phyloP scores from a whole-genome alignment of 2,113 vertebrate genomes.

The Rana temporaria region DNA sequence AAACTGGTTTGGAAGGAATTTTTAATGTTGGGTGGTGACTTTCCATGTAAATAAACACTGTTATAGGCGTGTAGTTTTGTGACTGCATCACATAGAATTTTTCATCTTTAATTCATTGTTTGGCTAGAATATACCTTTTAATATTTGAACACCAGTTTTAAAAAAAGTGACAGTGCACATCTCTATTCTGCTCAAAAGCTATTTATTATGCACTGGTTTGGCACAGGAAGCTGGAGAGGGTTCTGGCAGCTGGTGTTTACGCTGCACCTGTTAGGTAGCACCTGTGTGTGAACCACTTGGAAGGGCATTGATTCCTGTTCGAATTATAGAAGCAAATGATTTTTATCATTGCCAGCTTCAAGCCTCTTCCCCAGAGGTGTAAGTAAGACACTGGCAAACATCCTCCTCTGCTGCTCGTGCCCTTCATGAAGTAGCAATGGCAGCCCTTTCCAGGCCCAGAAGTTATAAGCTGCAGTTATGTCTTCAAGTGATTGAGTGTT shows the following conservation, averaged over 20 bases:
- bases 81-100: no score
- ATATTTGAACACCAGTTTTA: neutral
- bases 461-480: neutral
- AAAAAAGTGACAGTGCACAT: neutral
- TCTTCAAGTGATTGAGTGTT: constrained; percentile 22
- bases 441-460: constrained; percentile 16
- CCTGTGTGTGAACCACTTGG: constrained; percentile 40
- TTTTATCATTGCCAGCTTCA: constrained; percentile 13
- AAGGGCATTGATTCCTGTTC: constrained; percentile 33
- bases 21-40: no score
- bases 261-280: constrained; percentile 49
- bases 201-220: constrained; percentile 47
- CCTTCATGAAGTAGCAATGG: constrained; percentile 2
- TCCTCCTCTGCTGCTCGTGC: neutral
- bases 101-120: no score
- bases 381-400: constrained; percentile 15
- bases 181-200: neutral
- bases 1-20: no score
- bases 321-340: neutral
- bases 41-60: no score
- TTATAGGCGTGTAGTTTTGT: no score
- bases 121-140: neutral
- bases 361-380: constrained; percentile 13
- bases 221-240: constrained; percentile 16
- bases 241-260: constrained; percentile 46